phyloP scores from a whole-genome alignment of 2,113 vertebrate genomes.

The Albula goreensis region DNA sequence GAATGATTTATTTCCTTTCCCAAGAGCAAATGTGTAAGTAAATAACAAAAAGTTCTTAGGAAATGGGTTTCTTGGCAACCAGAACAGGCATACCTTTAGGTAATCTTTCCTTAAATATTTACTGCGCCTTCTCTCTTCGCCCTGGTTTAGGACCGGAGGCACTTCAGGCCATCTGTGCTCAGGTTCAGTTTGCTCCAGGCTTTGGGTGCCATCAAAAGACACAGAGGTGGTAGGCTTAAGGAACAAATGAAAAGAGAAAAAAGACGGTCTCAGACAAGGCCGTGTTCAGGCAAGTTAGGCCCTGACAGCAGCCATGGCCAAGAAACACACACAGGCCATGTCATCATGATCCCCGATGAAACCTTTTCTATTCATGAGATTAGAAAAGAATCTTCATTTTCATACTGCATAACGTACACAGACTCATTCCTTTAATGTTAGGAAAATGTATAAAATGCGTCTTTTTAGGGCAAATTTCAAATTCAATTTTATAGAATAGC shows the following conservation, averaged over 20 bases:
- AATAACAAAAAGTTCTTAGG: too few species aligned
- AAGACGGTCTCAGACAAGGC: neutral
- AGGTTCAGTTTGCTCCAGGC: slow-evolving; percentile 69
- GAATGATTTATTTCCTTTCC: too few species aligned
- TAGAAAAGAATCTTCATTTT: too few species aligned
- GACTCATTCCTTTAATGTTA: too few species aligned
- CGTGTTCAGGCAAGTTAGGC: too few species aligned
- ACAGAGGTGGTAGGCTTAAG: slow-evolving; percentile 68
- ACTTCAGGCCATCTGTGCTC: slow-evolving; percentile 87
- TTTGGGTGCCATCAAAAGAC: slow-evolving; percentile 77
- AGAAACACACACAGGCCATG: neutral
- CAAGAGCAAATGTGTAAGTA: too few species aligned
- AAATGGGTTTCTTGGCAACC: neutral
- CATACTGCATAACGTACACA: too few species aligned
- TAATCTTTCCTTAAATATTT: slow-evolving; percentile 96
- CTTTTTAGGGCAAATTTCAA: too few species aligned
- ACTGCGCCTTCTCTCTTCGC: slow-evolving; percentile 86
- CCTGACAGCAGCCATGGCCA: neutral
- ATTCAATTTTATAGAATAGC: too few species aligned
- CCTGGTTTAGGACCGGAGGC: slow-evolving; percentile 87
- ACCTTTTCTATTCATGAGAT: too few species aligned
- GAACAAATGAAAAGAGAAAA: neutral
- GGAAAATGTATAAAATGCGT: too few species aligned
- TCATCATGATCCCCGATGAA: too few species aligned
- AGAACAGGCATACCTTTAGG: slow-evolving; percentile 79